Evolutionary conservation across 2,888 invertebrate genomes (phyloP).

Genomic region (Drosophila neutralis): DNA sequence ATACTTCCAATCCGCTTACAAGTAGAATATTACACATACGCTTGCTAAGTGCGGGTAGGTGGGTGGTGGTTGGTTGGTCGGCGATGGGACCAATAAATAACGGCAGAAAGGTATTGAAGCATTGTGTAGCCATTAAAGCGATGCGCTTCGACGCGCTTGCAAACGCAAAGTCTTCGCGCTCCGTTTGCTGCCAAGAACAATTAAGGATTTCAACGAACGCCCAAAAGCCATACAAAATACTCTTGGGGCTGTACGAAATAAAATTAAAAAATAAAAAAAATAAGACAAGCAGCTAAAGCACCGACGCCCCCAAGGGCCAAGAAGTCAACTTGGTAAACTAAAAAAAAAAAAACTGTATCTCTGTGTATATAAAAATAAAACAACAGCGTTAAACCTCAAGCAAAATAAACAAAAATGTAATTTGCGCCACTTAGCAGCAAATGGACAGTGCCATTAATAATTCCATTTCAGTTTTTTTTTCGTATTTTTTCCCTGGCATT

Average conservation of each 20-base stretch:
- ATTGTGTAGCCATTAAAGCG: constrained; percentile 65
- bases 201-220: constrained; percentile 63
- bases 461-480: constrained; percentile 66
- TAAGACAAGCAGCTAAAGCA: constrained; percentile 26
- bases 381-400: constrained; percentile 53
- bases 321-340: constrained; percentile 43
- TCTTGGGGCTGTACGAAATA: constrained; percentile 37
- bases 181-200: constrained; percentile 62
- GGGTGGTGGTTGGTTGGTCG: not conserved
- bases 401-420: constrained; percentile 77
- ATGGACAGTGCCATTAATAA: constrained; percentile 80
- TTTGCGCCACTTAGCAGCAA: constrained; percentile 80
- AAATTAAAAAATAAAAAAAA: constrained; percentile 45
- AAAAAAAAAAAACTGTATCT: constrained; percentile 32
- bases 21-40: constrained; percentile 57
- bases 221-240: constrained; percentile 63
- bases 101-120: constrained; percentile 56
- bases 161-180: constrained; percentile 49
- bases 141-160: constrained; percentile 57
- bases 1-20: constrained; percentile 57
- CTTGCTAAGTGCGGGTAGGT: constrained; percentile 1
- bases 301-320: constrained; percentile 48
- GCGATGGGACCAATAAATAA: constrained; percentile 59
- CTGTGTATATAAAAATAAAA: constrained; percentile 38
- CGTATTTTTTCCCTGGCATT: constrained; percentile 29